These are phyloP conservation scores for Cyrtodaria siliqua DNA, from an alignment of 2,888 invertebrate species.

Conservation along the genomic window DNA sequence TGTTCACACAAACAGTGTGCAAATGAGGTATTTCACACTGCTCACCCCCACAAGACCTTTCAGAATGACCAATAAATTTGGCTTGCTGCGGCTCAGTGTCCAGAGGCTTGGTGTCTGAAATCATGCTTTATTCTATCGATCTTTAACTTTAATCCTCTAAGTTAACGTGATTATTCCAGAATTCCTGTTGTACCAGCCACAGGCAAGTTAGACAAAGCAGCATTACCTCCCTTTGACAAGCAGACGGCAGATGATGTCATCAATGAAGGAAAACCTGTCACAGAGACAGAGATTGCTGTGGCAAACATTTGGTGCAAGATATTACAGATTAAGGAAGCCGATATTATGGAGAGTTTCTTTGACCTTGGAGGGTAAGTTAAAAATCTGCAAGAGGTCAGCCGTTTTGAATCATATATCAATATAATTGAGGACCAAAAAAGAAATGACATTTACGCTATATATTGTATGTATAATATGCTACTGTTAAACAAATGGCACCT, in stretches of 20 bases:
- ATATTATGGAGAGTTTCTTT: conserved; percentile 86
- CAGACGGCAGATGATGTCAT: conserved; percentile 75
- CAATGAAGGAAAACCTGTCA: conserved; percentile 82
- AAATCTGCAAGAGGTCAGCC: no score
- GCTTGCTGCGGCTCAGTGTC: no score
- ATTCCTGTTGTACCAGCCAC: conserved; percentile 85
- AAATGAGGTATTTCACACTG: no score
- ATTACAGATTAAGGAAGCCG: conserved; percentile 82
- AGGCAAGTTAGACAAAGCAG: conserved; percentile 85
- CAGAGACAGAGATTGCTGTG: conserved; percentile 83
- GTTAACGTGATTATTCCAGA: conserved; percentile 64
- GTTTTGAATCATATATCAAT: no score
- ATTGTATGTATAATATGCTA: no score
- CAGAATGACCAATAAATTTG: no score
- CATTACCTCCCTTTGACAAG: conserved; percentile 83
- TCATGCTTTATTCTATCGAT: neutral
- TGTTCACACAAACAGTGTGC: no score
- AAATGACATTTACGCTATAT: no score
- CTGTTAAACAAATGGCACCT: no score
- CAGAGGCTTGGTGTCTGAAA: neutral
- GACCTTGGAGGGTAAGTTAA: conserved; percentile 86
- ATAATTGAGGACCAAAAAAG: no score
- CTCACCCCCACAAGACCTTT: no score
- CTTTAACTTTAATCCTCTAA: neutral
- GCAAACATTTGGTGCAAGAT: conserved; percentile 84